phyloP scores from a whole-genome alignment of 1,140 invertebrate species.

The Calephelis nemesis region DNA sequence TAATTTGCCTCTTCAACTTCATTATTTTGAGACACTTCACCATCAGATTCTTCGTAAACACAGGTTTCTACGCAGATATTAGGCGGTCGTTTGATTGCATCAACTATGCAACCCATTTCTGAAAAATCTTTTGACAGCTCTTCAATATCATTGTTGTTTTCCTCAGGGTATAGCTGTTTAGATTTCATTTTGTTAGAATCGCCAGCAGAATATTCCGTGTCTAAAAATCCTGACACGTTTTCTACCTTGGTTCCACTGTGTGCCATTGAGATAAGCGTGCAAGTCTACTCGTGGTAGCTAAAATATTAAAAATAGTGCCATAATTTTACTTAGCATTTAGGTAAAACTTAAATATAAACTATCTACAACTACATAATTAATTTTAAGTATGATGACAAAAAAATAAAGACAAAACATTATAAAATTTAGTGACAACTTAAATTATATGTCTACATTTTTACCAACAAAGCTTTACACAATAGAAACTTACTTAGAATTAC shows the following conservation, averaged over 20 bases:
- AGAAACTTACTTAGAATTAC: too few species aligned
- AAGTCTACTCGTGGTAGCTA: constrained; percentile 33
- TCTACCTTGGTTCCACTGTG: constrained; percentile 52
- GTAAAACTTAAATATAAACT: too few species aligned
- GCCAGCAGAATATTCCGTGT: constrained; percentile 55
- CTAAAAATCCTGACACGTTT: constrained; percentile 38
- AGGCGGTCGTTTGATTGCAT: constrained; percentile 58
- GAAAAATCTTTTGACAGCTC: constrained; percentile 65
- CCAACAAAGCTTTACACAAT: too few species aligned
- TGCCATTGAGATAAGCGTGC: constrained; percentile 62
- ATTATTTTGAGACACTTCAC: constrained; percentile 18
- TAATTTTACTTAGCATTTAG: not conserved
- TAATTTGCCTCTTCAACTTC: constrained; percentile 57
- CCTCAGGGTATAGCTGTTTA: constrained; percentile 64
- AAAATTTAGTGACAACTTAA: too few species aligned
- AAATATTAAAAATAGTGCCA: constrained; percentile 33
- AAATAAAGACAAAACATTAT: too few species aligned
- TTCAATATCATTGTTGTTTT: constrained; percentile 75
- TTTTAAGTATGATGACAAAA: too few species aligned
- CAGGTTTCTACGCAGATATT: constrained; percentile 68
- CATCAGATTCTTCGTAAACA: constrained; percentile 56
- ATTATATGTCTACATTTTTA: too few species aligned
- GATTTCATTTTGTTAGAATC: constrained; percentile 59
- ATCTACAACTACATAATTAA: too few species aligned
- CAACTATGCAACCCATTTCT: constrained; percentile 73